Base-by-base conservation (phyloP, 2,888 invertebrate species). In the Drosophila borborema region DNA sequence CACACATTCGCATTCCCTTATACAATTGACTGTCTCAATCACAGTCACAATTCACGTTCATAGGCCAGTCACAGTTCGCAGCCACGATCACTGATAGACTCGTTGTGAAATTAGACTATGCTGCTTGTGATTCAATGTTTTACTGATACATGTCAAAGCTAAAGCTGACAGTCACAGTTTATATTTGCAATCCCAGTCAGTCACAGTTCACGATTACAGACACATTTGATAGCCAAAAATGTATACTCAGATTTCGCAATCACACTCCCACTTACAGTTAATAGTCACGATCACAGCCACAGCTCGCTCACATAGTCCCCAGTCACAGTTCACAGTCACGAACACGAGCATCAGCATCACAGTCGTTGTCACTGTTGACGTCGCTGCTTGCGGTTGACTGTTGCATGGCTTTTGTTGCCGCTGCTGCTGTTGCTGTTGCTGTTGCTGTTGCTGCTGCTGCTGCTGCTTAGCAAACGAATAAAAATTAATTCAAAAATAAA, bases 401-500 rank as follows among this genome's bases (percentile, higher is more conserved):
- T 64, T 77, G 81, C 72, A 67, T 77, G 40, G 53, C 48, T 67
- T 65, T 70, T 74, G 70, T 74, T 65, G 59, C 49, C 67, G 68
- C 56, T 72, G 46, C 20, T 20, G 20, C 20, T 20, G 20, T 23
- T 74, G 46, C 43, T n/a, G n/a, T n/a, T n/a, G n/a, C n/a, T 14
- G 38, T 5, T 65, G 59, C 49, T 64, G 68, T 53, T 72, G 46
- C 54, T 72, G 66, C 59, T 66, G 68, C 38, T 64, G 66, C 55
- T 66, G 59, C 65, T 73, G 77, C 80, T 85, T 79, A 79, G 89
- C 80, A 70, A 81, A 81, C 76, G 84, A 86, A 86, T 86, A 81
- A 90, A 89, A 89, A 81, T 90, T 83, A 86, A 88, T 89, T 86
- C 84, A 90, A 74, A 85, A 86, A 85, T 88, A 90, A 89, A 86